These are phyloP conservation scores for Ceraclea dissimilis DNA, from an alignment of 2,888 invertebrate species.

Conservation along the genomic window DNA sequence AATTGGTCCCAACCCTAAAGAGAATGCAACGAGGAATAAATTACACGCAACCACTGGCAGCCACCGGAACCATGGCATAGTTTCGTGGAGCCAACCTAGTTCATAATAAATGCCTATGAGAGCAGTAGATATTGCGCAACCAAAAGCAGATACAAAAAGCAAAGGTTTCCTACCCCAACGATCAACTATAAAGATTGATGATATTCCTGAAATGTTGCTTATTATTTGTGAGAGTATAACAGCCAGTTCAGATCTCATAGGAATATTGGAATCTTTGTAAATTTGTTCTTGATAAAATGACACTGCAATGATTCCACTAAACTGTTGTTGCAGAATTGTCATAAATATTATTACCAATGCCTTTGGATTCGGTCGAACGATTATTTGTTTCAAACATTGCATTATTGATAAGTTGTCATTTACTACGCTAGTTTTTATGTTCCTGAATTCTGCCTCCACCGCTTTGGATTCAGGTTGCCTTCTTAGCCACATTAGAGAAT, in stretches of 20 bases:
- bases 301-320: constrained; percentile 21
- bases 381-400: constrained; percentile 20
- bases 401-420: constrained; percentile 18
- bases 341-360: constrained; percentile 18
- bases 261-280: constrained; percentile 15
- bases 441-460: constrained; percentile 16
- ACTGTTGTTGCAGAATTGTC: constrained; percentile 20
- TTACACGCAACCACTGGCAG: constrained; percentile 18
- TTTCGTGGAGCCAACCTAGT: constrained; percentile 13
- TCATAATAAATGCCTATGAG: constrained; percentile 18
- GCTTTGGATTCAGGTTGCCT: constrained; percentile 15
- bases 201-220: constrained; percentile 15
- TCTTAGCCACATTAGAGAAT: constrained; percentile 22
- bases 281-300: constrained; percentile 24
- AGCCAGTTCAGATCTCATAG: constrained; percentile 20
- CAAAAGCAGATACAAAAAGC: constrained; percentile 19
- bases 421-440: constrained; percentile 15
- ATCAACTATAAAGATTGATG: constrained; percentile 20
- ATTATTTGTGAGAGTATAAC: constrained; percentile 20
- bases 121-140: constrained; percentile 17
- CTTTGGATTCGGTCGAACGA: constrained; percentile 21
- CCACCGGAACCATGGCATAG: constrained; percentile 18
- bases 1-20: constrained; percentile 22
- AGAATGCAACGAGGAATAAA: constrained; percentile 16
- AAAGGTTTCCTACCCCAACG: constrained; percentile 25